A percentile compares a stretch with the other conserved stretches of the same genome.
Conservation (phyloP, 1,140 invertebrate species). For the Drosophila cardini region DNA sequence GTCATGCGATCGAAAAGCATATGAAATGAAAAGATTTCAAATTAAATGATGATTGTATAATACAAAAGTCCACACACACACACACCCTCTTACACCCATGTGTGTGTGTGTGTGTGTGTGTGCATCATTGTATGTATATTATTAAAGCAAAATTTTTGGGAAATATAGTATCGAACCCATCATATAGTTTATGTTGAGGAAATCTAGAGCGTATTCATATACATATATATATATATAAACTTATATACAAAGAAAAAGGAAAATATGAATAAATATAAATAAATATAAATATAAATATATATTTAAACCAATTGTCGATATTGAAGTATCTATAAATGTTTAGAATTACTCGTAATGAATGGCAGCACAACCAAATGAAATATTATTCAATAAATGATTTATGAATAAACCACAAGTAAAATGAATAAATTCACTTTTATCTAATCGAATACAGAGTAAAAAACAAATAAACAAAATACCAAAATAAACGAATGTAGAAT, state of each 20-base stretch:
- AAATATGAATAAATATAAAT: slow-evolving; percentile 28
- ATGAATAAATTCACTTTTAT: slow-evolving; percentile 50
- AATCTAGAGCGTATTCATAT: slow-evolving; percentile 46
- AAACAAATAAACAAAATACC: slow-evolving; percentile 22
- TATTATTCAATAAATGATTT: slow-evolving; percentile 51
- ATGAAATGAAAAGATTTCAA: slow-evolving; percentile 5
- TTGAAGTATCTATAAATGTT: slow-evolving; percentile 81
- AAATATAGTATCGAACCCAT: slow-evolving; percentile 38
- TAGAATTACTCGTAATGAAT: slow-evolving; percentile 62
- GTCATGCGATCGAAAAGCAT: slow-evolving; percentile 7
- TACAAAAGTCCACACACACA: slow-evolving; percentile 42
- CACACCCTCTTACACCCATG: no score
- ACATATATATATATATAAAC: slow-evolving; percentile 34
- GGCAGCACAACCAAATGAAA: slow-evolving; percentile 14
- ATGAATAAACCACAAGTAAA: slow-evolving; percentile 48
- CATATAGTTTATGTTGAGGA: slow-evolving; percentile 52
- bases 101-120: neutral
- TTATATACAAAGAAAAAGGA: slow-evolving; percentile 46
- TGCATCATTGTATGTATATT: slow-evolving; percentile 19
- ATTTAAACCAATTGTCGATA: slow-evolving; percentile 79
- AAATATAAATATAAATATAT: slow-evolving; percentile 60
- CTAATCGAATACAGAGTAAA: slow-evolving; percentile 49
- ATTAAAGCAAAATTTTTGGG: slow-evolving; percentile 36
- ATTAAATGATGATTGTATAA: slow-evolving; percentile 54
- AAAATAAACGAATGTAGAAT: slow-evolving; percentile 47